Conservation (phyloP, 2,113 vertebrate genomes). For the Butorides virescens region DNA sequence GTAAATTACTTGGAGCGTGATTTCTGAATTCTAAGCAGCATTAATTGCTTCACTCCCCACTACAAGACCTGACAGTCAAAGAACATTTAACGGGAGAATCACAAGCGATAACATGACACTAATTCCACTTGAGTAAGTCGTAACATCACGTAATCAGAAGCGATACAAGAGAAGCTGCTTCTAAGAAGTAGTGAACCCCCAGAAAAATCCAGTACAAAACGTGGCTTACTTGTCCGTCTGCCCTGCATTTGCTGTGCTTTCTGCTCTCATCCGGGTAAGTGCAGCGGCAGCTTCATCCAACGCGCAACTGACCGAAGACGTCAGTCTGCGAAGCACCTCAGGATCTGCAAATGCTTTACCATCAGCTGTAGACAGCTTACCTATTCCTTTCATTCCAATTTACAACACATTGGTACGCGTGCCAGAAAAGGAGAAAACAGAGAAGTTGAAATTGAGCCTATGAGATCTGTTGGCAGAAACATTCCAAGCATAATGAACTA, state of each 20-base stretch:
- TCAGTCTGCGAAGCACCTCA: slow-evolving; percentile 96
- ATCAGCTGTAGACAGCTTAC: slow-evolving; percentile 98
- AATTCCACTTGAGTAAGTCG: background rate
- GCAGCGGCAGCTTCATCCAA: slow-evolving; percentile 98
- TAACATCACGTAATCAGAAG: background rate
- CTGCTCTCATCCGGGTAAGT: slow-evolving; percentile 97
- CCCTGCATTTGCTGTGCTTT: slow-evolving; percentile 94
- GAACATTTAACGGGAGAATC: background rate
- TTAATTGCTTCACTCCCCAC: background rate
- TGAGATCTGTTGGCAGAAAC: background rate
- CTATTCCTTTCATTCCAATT: slow-evolving; percentile 84
- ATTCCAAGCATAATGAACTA: background rate
- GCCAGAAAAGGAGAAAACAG: slow-evolving; percentile 31
- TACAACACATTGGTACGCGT: background rate
- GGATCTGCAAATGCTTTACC: slow-evolving; percentile 99
- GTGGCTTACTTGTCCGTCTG: slow-evolving; percentile 97
- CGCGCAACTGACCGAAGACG: slow-evolving; percentile 97
- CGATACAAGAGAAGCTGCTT: background rate
- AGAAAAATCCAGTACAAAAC: accelerated
- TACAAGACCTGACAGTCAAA: background rate
- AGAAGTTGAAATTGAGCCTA: background rate
- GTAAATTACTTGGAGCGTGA: accelerated
- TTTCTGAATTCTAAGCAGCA: background rate
- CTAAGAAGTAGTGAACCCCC: background rate
- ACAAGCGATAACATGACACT: background rate